A percentile compares a stretch with the other conserved stretches of the same genome.
phyloP scores from a whole-genome alignment of 2,888 invertebrate genomes.

The Heliconius hortense region DNA sequence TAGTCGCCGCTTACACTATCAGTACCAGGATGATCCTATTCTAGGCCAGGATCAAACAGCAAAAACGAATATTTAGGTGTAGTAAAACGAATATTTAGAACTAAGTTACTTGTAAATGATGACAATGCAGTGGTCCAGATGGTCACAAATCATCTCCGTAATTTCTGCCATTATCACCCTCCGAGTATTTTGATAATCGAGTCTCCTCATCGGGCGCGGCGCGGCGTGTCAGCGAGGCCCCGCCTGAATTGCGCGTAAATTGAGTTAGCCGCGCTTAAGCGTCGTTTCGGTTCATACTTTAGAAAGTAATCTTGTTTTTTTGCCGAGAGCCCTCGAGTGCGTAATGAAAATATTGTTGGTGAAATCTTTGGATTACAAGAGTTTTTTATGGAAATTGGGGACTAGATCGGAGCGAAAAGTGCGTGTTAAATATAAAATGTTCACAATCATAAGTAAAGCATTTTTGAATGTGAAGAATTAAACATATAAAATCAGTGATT shows the following conservation, averaged over 20 bases:
- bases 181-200: too few relatives aligned
- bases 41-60: too few relatives aligned
- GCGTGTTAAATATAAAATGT: neutral
- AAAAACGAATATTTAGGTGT: too few relatives aligned
- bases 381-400: slow-evolving; percentile 31
- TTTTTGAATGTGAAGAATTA: neutral
- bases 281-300: slow-evolving; percentile 58
- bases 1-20: too few relatives aligned
- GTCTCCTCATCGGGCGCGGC: too few relatives aligned
- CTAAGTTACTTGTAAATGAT: neutral
- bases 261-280: slow-evolving; percentile 61
- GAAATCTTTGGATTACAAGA: slow-evolving; percentile 42
- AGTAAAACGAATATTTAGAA: neutral
- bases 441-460: neutral
- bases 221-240: slow-evolving; percentile 42
- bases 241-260: slow-evolving; percentile 55
- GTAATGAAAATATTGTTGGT: slow-evolving; percentile 52
- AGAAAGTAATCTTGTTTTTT: slow-evolving; percentile 60
- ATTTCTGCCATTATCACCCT: slow-evolving; percentile 56
- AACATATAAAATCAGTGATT: neutral
- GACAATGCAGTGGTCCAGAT: slow-evolving; percentile 4
- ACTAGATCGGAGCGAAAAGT: slow-evolving; percentile 12
- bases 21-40: too few relatives aligned
- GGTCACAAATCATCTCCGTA: slow-evolving; percentile 50
- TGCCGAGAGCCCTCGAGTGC: slow-evolving; percentile 42